Conservation (phyloP, 2,797 vertebrate genomes). For the Heliangelus exortis region DNA sequence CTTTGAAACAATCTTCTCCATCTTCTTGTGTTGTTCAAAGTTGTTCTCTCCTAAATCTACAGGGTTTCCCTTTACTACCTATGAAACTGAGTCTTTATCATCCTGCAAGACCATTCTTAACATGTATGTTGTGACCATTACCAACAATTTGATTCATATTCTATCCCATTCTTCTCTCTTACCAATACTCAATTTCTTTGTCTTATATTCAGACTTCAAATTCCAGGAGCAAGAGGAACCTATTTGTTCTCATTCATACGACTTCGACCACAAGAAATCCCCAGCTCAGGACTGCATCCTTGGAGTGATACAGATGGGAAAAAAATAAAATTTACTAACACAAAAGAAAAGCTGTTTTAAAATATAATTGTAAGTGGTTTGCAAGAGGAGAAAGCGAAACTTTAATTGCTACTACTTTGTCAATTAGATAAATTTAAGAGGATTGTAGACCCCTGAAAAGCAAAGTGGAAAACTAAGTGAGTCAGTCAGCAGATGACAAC, state of each 20-base stretch:
- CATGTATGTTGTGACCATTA: neutral
- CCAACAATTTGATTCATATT: neutral
- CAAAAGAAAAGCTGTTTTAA: neutral
- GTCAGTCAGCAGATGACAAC: neutral
- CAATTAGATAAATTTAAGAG: neutral
- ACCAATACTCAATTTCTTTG: neutral
- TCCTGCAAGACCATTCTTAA: neutral
- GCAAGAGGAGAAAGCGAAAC: neutral
- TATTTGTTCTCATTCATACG: neutral
- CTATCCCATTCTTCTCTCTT: neutral
- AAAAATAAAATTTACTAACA: neutral
- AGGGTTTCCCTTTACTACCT: neutral
- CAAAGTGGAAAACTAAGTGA: neutral
- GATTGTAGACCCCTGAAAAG: neutral
- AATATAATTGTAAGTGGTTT: neutral
- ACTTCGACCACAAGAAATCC: rapidly evolving
- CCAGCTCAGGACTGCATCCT: neutral
- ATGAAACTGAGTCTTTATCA: neutral
- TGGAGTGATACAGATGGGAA: neutral
- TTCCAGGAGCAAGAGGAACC: neutral
- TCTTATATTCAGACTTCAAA: neutral
- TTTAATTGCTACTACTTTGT: neutral
- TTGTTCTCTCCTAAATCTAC: neutral
- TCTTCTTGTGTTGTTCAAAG: neutral
- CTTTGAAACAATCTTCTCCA: neutral